Conservation (phyloP, 1,140 invertebrate genomes). For the Drosophila lacertosa region DNA sequence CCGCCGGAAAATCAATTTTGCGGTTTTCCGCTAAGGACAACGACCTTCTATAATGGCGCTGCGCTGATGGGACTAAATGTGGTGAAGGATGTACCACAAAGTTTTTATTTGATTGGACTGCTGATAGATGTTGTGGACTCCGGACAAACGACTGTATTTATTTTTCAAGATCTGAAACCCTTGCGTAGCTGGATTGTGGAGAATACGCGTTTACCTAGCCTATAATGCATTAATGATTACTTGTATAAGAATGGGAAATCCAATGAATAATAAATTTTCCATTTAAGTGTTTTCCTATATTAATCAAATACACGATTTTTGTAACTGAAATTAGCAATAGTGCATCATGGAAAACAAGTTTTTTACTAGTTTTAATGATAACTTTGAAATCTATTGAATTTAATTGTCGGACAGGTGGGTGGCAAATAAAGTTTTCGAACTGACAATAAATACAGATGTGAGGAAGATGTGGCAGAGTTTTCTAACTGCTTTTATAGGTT, state of each 20-base stretch:
- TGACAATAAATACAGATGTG: no score
- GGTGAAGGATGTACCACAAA: constrained; percentile 34
- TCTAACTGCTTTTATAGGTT: no score
- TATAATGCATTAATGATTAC: background rate
- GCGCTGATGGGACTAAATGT: constrained; percentile 55
- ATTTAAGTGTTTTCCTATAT: background rate
- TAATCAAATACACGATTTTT: background rate
- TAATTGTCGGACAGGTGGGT: background rate
- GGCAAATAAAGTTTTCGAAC: background rate
- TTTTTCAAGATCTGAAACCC: constrained; percentile 49
- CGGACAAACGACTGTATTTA: constrained; percentile 15
- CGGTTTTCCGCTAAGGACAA: constrained; percentile 35
- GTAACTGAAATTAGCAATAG: constrained; percentile 10
- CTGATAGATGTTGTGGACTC: constrained; percentile 16
- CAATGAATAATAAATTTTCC: constrained; percentile 16
- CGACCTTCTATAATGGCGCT: constrained; percentile 46
- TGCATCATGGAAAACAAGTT: constrained; percentile 51
- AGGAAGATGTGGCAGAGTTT: no score
- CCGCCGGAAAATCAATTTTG: constrained; percentile 58
- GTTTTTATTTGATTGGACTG: constrained; percentile 56
- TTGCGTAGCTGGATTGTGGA: constrained; percentile 51
- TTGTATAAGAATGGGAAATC: background rate
- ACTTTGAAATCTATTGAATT: constrained; percentile 4
- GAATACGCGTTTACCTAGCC: constrained; percentile 14
- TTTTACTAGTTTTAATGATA: constrained; percentile 29